Conservation (phyloP, 2,888 invertebrate genomes). For the Steinernema carpocapsae region DNA sequence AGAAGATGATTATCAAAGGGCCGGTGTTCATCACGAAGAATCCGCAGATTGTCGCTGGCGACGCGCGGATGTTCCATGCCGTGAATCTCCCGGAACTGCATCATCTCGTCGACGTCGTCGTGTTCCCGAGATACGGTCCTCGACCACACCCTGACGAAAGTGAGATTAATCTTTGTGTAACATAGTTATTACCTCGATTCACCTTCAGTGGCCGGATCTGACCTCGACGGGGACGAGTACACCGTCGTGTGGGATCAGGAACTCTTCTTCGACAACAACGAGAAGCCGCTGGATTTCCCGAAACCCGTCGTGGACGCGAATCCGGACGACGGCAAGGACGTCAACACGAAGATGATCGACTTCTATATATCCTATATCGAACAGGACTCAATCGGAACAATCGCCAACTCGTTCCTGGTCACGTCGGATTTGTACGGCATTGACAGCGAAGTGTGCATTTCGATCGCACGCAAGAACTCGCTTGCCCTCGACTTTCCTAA, state of each 20-base stretch:
- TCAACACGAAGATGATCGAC: conserved; percentile 48
- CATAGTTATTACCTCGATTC: no score
- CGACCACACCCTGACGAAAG: conserved; percentile 71
- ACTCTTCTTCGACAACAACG: conserved; percentile 66
- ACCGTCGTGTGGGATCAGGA: no score
- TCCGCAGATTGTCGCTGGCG: conserved; percentile 71
- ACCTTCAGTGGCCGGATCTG: no score
- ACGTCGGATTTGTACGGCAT: conserved; percentile 64
- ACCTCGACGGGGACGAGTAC: no score
- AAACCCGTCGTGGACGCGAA: not conserved
- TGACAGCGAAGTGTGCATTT: conserved; percentile 50
- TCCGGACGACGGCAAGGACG: not conserved
- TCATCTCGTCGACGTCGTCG: conserved; percentile 70
- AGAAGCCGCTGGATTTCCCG: conserved; percentile 45
- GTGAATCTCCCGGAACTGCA: conserved; percentile 64
- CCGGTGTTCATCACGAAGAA: conserved; percentile 70
- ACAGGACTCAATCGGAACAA: conserved; percentile 63
- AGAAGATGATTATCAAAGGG: conserved; percentile 43
- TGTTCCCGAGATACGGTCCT: conserved; percentile 70
- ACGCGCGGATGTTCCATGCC: conserved; percentile 69
- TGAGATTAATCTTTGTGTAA: no score
- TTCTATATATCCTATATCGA: conserved; percentile 68
- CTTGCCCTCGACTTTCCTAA: conserved; percentile 67
- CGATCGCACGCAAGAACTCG: conserved; percentile 59
- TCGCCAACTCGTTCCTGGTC: conserved; percentile 66